Evolutionary conservation across 2,113 vertebrate genomes (phyloP).

Genomic region (Tragelaphus scriptus): DNA sequence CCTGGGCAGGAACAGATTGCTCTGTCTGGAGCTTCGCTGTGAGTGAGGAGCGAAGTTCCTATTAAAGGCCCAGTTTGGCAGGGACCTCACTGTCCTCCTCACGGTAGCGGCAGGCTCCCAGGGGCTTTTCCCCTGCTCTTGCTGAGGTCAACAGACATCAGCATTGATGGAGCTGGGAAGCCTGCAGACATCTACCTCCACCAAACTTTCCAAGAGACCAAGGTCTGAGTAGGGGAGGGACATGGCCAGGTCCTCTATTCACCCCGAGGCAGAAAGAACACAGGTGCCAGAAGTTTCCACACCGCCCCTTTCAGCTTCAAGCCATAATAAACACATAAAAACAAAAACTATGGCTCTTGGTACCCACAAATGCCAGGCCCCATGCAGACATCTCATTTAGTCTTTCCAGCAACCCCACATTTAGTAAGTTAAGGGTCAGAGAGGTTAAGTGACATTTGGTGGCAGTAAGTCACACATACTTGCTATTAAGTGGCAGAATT

Average conservation of each 20-base stretch:
- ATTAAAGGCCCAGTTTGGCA: not conserved
- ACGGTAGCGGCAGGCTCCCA: not conserved
- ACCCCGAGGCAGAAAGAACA: not conserved
- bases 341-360: fast-evolving
- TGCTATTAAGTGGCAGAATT: not conserved
- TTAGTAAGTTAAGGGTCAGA: not conserved
- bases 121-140: not conserved
- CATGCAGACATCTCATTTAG: not conserved
- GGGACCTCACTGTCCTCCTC: not conserved
- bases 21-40: not conserved
- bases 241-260: not conserved
- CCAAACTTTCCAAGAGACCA: not conserved
- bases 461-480: not conserved
- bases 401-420: not conserved
- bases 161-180: not conserved
- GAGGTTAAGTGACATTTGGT: not conserved
- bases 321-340: not conserved
- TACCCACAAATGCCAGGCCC: not conserved
- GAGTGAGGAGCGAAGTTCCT: not conserved
- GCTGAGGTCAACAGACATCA: not conserved
- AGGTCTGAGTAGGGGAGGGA: not conserved
- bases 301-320: not conserved
- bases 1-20: not conserved
- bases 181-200: not conserved
- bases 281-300: not conserved